Evolutionary conservation across 2,888 invertebrate species (phyloP).

Genomic region (Argynnis bischoffii): DNA sequence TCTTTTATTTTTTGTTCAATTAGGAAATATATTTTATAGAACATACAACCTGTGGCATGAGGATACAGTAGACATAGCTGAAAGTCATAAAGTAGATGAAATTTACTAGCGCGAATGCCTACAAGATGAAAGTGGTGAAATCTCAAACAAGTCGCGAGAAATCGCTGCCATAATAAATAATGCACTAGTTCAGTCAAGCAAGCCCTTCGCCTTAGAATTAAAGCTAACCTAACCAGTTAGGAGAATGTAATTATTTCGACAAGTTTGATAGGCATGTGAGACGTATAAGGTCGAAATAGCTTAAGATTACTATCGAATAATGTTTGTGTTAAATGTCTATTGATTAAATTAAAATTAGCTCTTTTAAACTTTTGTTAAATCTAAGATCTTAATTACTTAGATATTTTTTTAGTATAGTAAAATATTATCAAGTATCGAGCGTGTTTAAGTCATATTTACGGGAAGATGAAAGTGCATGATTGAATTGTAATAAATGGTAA

Average conservation of each 20-base stretch:
- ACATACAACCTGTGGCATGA: background rate
- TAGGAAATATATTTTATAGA: background rate
- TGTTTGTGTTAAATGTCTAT: too few species aligned
- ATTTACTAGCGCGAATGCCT: conserved; percentile 46
- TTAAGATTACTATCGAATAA: background rate
- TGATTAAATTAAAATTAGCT: background rate
- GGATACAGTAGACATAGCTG: conserved; percentile 9
- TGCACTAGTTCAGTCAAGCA: conserved; percentile 70
- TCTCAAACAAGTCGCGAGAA: conserved; percentile 71
- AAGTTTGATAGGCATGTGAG: conserved; percentile 15
- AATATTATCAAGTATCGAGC: background rate
- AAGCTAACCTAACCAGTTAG: conserved; percentile 57
- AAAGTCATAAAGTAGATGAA: conserved; percentile 32
- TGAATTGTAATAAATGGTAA: conserved; percentile 38
- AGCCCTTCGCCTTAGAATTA: conserved; percentile 63
- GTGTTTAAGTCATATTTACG: conserved; percentile 24
- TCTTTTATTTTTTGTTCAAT: background rate
- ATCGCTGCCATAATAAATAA: conserved; percentile 77
- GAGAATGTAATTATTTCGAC: conserved; percentile 49
- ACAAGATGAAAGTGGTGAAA: conserved; percentile 80
- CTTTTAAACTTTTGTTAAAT: too few species aligned
- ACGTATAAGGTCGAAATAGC: conserved; percentile 8
- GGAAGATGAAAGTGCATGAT: conserved; percentile 38
- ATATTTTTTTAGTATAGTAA: background rate
- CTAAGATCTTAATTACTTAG: background rate